Percentiles rank a stretch among this genome's conserved stretches.
phyloP scores from a whole-genome alignment of 2,797 vertebrate genomes.

The Myotis daubentonii region DNA sequence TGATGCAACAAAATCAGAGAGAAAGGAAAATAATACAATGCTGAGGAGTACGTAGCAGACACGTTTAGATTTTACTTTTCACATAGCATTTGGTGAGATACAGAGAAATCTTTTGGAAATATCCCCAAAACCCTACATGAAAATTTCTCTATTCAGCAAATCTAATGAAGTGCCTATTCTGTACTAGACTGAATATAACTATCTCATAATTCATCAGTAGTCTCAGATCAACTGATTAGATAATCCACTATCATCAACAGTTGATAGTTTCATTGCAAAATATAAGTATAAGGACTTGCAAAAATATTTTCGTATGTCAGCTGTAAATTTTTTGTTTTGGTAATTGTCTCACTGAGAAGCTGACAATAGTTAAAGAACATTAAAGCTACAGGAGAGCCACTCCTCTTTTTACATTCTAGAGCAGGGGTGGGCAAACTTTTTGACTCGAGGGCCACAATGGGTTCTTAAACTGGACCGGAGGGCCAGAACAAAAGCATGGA shows the following conservation, averaged over 20 bases:
- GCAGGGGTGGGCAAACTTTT: too few species aligned
- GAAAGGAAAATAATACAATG: background rate
- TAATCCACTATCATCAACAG: background rate
- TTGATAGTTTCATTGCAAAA: background rate
- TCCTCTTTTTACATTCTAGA: too few species aligned
- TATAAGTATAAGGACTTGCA: background rate
- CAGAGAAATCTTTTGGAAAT: background rate
- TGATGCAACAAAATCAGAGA: background rate
- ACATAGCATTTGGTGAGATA: background rate
- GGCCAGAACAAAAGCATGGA: too few species aligned
- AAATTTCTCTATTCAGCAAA: background rate
- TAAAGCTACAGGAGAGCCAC: background rate
- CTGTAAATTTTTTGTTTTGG: background rate
- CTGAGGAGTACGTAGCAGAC: background rate
- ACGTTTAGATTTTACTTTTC: background rate
- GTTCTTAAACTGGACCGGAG: too few species aligned
- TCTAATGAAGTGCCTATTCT: background rate
- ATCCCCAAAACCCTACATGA: background rate
- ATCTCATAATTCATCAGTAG: background rate
- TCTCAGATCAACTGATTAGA: background rate
- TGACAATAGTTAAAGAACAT: background rate
- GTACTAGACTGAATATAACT: background rate
- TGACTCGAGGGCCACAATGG: too few species aligned
- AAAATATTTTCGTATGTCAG: background rate
- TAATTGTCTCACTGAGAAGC: constrained; percentile 8